Evolutionary conservation across 1,140 invertebrate genomes (phyloP), one percentile per base, ranked within the genome.

Genomic region (Drosophila pachea): DNA sequence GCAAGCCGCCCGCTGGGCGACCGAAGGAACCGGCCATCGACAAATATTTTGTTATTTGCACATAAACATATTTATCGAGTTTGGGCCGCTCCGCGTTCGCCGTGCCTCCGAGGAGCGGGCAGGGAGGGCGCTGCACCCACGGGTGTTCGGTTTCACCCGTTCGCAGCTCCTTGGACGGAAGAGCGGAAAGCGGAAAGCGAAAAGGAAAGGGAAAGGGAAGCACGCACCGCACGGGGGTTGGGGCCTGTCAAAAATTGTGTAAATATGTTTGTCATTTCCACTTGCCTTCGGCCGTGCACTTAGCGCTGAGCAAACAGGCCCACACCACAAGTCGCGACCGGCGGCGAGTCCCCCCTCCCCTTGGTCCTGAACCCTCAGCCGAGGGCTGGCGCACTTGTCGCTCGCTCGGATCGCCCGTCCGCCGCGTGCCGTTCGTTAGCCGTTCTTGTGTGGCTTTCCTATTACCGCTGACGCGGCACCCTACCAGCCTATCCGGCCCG

Each of bases 201-300:
- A 14, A 29, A 36, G 43, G 7, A n/a, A n/a, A 16, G 49, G 12
- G 7, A 14, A 29, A 36, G 43, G 7, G 16, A n/a, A 16, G 49
- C 11, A 53, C n/a, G 16, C 54, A 53, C 58, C 47, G 36, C 33
- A 48, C 50, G 22, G 73, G 62, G 62, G 62, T 72, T 72, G 71
- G 69, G 67, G 82, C 73, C 87, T 87, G 87, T 88, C 87, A 88
- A 87, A 88, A 88, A 88, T 88, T 88, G 86, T 84, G 79, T 88
- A 88, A 88, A 88, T 88, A 88, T 88, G 86, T 86, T 88, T 88
- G 87, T 88, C 86, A 87, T 88, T 88, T 88, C 79, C 76, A 88
- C 86, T 88, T 88, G 82, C 82, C 78, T 49, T 66, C 53, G 63
- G 78, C 65, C 47, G 76, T 84, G 79, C 79, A 83, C 79, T 83